phyloP scores from a whole-genome alignment of 2,888 invertebrate species.

The Pycnomerus fuliginosus region DNA sequence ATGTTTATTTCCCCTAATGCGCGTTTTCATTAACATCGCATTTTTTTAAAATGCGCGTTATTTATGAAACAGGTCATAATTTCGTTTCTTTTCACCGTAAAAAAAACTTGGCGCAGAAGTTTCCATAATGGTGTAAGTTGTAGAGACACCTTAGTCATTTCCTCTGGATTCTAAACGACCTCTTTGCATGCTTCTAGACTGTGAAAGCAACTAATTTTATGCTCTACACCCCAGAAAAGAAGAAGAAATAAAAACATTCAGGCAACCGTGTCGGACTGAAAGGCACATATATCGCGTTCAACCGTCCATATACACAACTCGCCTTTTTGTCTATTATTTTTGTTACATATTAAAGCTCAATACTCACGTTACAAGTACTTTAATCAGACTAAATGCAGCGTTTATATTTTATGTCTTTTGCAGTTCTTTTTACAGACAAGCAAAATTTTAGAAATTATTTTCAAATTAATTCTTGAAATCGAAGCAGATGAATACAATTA shows the following conservation, averaged over 20 bases:
- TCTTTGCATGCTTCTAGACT: constrained; percentile 39
- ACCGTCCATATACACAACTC: constrained; percentile 21
- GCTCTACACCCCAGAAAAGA: constrained; percentile 36
- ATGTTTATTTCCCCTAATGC: constrained; percentile 2
- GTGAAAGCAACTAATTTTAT: constrained; percentile 43
- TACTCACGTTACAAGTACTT: too few species aligned
- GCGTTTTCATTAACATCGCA: background rate
- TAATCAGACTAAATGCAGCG: too few species aligned
- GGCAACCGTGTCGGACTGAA: constrained; percentile 30
- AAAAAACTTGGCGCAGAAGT: constrained; percentile 29
- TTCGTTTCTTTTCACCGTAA: constrained; percentile 22
- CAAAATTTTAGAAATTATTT: too few species aligned
- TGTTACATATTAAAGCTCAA: constrained; percentile 1
- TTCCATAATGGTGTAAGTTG: constrained; percentile 41
- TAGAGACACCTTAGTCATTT: constrained; percentile 44
- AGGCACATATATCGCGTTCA: constrained; percentile 32
- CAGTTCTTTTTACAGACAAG: too few species aligned
- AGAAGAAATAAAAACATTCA: constrained; percentile 34
- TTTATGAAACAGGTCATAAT: constrained; percentile 26
- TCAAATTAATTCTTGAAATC: too few species aligned
- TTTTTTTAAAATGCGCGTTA: constrained; percentile 15
- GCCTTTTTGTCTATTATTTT: too few species aligned
- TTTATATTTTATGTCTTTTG: too few species aligned
- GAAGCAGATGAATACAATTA: too few species aligned
- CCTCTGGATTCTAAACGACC: constrained; percentile 42